phyloP scores from a whole-genome alignment of 2,888 invertebrate species.

The Rhamphomyia laevipes region DNA sequence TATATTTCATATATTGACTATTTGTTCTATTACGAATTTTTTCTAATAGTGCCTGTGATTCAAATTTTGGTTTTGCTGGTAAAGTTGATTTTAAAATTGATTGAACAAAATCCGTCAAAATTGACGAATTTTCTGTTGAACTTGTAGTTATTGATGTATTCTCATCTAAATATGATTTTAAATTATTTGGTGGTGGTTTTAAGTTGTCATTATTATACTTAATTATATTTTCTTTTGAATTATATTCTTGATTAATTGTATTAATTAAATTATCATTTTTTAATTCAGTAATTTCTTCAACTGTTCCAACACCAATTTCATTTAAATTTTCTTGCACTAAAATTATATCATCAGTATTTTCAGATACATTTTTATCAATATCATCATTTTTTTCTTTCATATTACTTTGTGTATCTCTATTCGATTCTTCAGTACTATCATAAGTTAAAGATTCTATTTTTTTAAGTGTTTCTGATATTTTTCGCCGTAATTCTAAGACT shows the following conservation, averaged over 20 bases:
- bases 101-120: slow-evolving; percentile 46
- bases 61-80: slow-evolving; percentile 46
- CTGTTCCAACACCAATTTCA: slow-evolving; percentile 10
- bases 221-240: background rate
- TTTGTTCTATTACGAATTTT: slow-evolving; percentile 48
- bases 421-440: background rate
- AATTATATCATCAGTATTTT: background rate
- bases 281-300: slow-evolving; percentile 5
- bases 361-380: slow-evolving; percentile 1
- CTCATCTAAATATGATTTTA: background rate
- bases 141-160: background rate
- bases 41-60: slow-evolving; percentile 59
- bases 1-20: slow-evolving; percentile 47
- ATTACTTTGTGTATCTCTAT: background rate
- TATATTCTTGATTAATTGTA: background rate
- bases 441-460: background rate
- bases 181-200: slow-evolving; percentile 6
- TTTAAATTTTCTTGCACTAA: slow-evolving; percentile 2
- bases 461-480: slow-evolving; percentile 20
- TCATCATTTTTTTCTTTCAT: background rate
- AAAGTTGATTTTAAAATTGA: slow-evolving; percentile 43
- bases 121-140: slow-evolving; percentile 19
- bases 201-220: slow-evolving; percentile 13
- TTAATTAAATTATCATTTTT: background rate
- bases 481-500: slow-evolving; percentile 25